A percentile compares a stretch with the other conserved stretches of the same genome.
These are phyloP conservation scores for Onchidella celtica DNA, from an alignment of 2,888 invertebrate species.

Conservation along the genomic window DNA sequence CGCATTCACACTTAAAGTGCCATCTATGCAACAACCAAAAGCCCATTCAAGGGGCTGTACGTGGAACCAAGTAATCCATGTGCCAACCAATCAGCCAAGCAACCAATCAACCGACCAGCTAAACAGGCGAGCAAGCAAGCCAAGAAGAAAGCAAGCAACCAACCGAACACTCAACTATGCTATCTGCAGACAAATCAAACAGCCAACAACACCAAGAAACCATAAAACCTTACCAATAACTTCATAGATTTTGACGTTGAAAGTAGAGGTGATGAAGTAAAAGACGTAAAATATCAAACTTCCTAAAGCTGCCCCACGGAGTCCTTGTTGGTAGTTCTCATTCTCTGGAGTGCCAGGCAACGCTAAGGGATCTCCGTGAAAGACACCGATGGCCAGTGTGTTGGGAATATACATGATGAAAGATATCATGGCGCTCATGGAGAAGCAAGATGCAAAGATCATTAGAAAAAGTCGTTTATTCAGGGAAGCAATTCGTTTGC, in stretches of 20 bases:
- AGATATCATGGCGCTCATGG: neutral
- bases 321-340: neutral
- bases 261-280: neutral
- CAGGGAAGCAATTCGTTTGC: neutral
- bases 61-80: too few relatives aligned
- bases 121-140: too few relatives aligned
- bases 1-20: too few relatives aligned
- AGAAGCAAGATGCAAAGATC: slow-evolving; percentile 9
- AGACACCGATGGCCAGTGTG: slow-evolving; percentile 31
- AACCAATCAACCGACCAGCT: too few relatives aligned
- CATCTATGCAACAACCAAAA: too few relatives aligned
- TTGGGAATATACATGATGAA: slow-evolving; percentile 28
- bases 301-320: slow-evolving; percentile 26
- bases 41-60: too few relatives aligned
- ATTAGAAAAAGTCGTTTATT: slow-evolving; percentile 18
- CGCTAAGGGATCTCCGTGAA: slow-evolving; percentile 26
- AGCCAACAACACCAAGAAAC: too few relatives aligned
- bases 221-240: slow-evolving; percentile 35
- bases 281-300: slow-evolving; percentile 7
- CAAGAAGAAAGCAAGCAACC: too few relatives aligned
- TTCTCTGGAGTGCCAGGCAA: slow-evolving; percentile 13
- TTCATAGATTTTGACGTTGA: slow-evolving; percentile 19
- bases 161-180: too few relatives aligned
- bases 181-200: too few relatives aligned
- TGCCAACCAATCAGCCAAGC: too few relatives aligned